phyloP scores from a whole-genome alignment of 2,113 vertebrate genomes.

The Nicator chloris region DNA sequence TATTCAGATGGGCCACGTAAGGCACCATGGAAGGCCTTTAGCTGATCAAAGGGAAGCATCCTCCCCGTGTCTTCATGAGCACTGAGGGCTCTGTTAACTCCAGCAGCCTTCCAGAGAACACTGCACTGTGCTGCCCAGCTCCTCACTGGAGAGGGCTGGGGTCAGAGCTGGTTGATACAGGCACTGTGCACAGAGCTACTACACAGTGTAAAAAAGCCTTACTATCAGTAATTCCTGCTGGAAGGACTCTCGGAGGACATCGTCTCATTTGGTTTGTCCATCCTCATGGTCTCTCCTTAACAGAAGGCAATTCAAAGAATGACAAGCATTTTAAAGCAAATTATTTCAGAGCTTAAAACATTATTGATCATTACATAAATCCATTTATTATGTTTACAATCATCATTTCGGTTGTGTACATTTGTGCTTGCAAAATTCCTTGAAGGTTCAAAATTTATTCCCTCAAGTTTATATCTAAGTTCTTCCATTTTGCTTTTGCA shows the following conservation, averaged over 20 bases:
- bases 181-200: background rate
- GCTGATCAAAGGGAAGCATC: background rate
- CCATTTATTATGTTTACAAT: background rate
- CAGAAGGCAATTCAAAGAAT: background rate
- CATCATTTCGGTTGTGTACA: fast-evolving
- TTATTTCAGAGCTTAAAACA: background rate
- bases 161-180: background rate
- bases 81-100: background rate
- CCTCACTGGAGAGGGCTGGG: background rate
- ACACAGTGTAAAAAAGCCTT: background rate
- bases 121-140: background rate
- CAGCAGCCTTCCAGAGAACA: background rate
- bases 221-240: background rate
- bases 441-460: background rate
- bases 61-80: background rate
- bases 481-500: background rate
- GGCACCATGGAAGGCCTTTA: background rate
- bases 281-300: background rate
- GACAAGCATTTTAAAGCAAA: background rate
- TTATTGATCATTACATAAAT: background rate
- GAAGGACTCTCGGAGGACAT: background rate
- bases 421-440: background rate
- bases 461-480: background rate
- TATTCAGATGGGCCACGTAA: background rate
- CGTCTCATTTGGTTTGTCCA: background rate